Evolutionary conservation across 92 coral and sea anemone species (phyloP), one percentile per base, ranked within the genome.

Genomic region (Plumapathes pennacea): DNA sequence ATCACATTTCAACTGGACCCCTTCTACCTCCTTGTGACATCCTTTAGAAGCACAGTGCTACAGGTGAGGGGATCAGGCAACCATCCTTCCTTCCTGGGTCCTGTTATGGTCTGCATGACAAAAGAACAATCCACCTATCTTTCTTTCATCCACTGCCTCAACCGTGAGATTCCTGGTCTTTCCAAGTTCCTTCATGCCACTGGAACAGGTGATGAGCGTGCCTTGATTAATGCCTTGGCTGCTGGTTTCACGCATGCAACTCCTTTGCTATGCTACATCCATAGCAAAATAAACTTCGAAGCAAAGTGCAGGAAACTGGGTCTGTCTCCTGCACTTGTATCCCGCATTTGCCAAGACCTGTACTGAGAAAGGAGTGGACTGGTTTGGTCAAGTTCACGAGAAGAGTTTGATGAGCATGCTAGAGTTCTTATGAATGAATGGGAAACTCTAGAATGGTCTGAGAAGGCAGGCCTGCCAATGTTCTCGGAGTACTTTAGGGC

Each of bases 1-100:
- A 25, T 81, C 6, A 85, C 87, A 31, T 80, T 80, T 44, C 83
- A 80, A 18, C 71, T 85, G 3, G 92, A 87, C 3, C 92, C 87
- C 3, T 85, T 85, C 46, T 85, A 85, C 27, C 28, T 85, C 2
- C 80, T 85, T 17, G 87, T 83, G 19, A 85, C 92, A 28, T 64
- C 79, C 4, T 72, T 52, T 47, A 72, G 42, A 53, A 71, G 63
- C 59, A 67, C 90, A 12, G 6, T 67, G 28, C 73, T 84, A 13
- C 29, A 47, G 26, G 82, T 50, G 0, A 71, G 63, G 39, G 62
- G 63, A 30, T 21, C 66, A 23, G 18, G 17, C 17, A 25, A 27
- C 19, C 30, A 51, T 38, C 90, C 82, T 5, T 38, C 62, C 6
- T 74, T 79, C 44, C 52, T 74, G 2, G 84, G 84, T 15, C 85